Percentiles rank a stretch among this genome's conserved stretches.
phyloP scores from a whole-genome alignment of 2,797 vertebrate species.

The Premnoplex brunnescens region DNA sequence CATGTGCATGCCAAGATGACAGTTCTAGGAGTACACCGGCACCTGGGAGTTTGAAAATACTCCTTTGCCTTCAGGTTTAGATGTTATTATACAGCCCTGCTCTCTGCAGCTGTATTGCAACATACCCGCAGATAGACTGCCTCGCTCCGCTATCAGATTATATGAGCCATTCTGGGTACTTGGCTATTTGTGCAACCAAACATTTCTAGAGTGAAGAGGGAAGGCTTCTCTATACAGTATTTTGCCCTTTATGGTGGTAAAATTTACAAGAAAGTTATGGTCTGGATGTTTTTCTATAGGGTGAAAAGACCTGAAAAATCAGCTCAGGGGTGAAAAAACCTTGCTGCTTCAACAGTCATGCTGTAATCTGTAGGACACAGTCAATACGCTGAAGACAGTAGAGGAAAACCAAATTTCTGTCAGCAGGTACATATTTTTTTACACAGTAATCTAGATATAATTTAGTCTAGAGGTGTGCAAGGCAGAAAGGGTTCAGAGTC shows the following conservation, averaged over 20 bases:
- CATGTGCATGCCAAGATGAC: neutral
- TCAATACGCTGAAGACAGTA: neutral
- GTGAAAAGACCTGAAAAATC: neutral
- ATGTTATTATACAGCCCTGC: neutral
- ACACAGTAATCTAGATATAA: neutral
- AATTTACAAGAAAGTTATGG: neutral
- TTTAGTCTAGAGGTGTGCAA: neutral
- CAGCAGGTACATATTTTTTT: neutral
- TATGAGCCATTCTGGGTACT: neutral
- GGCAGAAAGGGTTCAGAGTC: neutral
- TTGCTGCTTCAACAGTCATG: rapidly evolving
- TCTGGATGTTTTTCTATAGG: neutral
- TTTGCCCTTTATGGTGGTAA: neutral
- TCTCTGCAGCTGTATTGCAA: neutral
- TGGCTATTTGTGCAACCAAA: neutral
- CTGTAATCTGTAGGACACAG: neutral
- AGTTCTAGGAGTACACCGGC: neutral
- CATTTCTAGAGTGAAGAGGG: neutral
- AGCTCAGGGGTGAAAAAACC: neutral
- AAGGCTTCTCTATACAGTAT: neutral
- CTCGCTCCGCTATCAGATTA: neutral
- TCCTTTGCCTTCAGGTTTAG: neutral
- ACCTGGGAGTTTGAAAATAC: neutral
- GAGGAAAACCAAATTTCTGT: neutral
- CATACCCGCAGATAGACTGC: neutral